Evolutionary conservation across 2,113 vertebrate species (phyloP).

Genomic region (Acanthisitta chloris): DNA sequence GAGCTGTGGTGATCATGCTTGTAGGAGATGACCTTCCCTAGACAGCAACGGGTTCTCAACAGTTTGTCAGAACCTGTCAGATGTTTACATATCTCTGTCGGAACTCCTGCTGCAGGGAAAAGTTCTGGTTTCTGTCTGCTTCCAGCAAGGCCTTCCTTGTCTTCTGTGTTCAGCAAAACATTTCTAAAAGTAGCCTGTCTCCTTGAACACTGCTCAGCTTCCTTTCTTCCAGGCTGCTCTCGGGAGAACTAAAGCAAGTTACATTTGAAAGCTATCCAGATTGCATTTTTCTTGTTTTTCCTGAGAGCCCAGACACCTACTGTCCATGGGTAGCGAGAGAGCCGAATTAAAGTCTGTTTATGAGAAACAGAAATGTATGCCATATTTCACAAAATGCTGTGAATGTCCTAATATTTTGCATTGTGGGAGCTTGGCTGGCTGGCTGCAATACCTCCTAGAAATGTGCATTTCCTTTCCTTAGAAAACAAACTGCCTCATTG

Average conservation of each 20-base stretch:
- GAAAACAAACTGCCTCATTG: neutral
- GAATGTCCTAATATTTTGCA: slow-evolving; percentile 45
- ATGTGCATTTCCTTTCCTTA: neutral
- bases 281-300: slow-evolving; percentile 27
- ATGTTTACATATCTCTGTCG: neutral
- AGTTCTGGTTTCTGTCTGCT: neutral
- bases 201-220: neutral
- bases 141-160: neutral
- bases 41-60: neutral
- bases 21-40: neutral
- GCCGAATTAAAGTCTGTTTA: neutral
- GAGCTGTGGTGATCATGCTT: neutral
- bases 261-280: neutral
- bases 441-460: neutral
- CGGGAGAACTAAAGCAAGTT: neutral
- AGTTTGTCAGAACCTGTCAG: neutral
- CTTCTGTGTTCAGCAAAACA: neutral
- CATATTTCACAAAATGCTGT: slow-evolving; percentile 21
- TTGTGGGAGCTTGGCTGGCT: neutral
- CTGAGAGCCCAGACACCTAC: slow-evolving; percentile 19
- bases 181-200: neutral
- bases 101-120: neutral
- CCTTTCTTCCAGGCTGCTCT: neutral
- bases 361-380: neutral
- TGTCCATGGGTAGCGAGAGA: neutral